Evolutionary conservation across 2,113 vertebrate genomes (phyloP).

Genomic region (Ailuropoda melanoleuca): DNA sequence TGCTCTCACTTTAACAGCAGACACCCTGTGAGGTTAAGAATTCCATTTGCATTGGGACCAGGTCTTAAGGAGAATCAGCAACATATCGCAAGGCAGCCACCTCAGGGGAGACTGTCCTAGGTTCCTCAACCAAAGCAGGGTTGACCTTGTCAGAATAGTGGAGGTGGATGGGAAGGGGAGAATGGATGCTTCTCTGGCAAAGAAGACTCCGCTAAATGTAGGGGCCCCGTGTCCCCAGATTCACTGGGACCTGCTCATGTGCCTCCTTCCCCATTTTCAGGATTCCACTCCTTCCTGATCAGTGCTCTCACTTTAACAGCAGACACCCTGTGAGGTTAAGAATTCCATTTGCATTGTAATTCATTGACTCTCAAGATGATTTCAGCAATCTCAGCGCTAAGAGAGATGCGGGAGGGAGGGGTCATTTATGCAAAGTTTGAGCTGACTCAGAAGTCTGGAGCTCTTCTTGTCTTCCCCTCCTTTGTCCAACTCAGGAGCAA

Average conservation of each 20-base stretch:
- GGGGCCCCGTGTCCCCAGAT: neutral
- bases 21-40: neutral
- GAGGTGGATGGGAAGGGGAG: neutral
- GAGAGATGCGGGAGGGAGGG: neutral
- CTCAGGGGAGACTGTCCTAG: neutral
- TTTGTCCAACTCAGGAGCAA: neutral
- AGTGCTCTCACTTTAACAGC: neutral
- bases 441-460: neutral
- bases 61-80: neutral
- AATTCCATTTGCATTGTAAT: neutral
- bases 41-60: neutral
- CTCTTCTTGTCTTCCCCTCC: neutral
- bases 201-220: neutral
- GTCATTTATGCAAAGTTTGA: neutral
- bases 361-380: neutral
- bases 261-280: neutral
- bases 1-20: neutral
- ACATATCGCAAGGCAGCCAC: neutral
- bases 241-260: neutral
- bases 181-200: neutral
- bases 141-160: neutral
- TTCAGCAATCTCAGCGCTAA: neutral
- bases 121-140: neutral
- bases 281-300: neutral
- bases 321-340: neutral